Evolutionary conservation across 2,888 invertebrate species (phyloP).

Genomic region (Lasioglossum zephyrum): DNA sequence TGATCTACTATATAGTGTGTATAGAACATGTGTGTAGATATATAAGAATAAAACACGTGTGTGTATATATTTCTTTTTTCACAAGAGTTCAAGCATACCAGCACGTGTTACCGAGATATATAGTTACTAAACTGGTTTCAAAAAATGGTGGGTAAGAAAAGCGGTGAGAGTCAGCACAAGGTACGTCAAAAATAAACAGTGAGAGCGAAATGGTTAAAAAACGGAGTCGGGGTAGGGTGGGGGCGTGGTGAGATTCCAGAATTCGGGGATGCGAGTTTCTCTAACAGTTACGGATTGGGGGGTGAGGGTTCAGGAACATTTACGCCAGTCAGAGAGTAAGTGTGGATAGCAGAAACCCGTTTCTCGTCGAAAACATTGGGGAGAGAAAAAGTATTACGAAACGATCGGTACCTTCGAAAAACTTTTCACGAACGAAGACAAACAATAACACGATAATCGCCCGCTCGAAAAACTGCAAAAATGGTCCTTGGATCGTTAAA

Average conservation of each 20-base stretch:
- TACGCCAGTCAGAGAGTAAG: slow-evolving; percentile 74
- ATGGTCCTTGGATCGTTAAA: not conserved
- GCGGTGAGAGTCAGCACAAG: slow-evolving; percentile 80
- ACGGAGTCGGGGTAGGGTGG: not conserved
- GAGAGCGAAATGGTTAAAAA: slow-evolving; percentile 51
- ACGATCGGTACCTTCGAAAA: not conserved
- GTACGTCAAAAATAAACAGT: slow-evolving; percentile 72
- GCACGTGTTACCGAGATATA: slow-evolving; percentile 78
- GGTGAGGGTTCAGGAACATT: slow-evolving; percentile 42
- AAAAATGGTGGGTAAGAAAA: slow-evolving; percentile 77
- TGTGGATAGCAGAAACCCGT: slow-evolving; percentile 75
- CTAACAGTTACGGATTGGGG: slow-evolving; percentile 65
- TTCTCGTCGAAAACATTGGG: slow-evolving; percentile 8
- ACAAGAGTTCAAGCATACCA: slow-evolving; percentile 80
- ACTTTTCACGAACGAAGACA: not conserved
- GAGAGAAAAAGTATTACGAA: not conserved
- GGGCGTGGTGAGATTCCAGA: slow-evolving; percentile 32
- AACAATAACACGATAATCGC: not conserved
- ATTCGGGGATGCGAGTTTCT: slow-evolving; percentile 54
- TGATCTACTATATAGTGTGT: slow-evolving; percentile 65
- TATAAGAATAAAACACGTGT: slow-evolving; percentile 68
- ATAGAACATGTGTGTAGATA: slow-evolving; percentile 61
- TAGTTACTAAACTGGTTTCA: slow-evolving; percentile 72
- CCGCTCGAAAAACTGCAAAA: not conserved
- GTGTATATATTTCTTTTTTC: slow-evolving; percentile 72